Percentiles rank a stretch among this genome's conserved stretches.
Evolutionary conservation across 1,140 invertebrate genomes (phyloP).

Genomic region (Acromyrmex echinatior): DNA sequence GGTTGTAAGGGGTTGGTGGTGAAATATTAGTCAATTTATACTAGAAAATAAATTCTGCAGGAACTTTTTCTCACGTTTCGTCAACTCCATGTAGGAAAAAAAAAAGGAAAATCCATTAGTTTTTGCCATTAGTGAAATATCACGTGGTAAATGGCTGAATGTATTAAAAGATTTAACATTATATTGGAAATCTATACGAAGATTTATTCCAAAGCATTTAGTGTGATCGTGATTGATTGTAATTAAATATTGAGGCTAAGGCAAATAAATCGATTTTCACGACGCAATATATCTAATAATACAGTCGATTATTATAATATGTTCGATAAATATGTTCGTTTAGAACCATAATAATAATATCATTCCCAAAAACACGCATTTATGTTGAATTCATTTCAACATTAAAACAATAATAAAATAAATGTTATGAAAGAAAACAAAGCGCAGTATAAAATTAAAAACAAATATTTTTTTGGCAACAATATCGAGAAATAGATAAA

Average conservation of each 20-base stretch:
- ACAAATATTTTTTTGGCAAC: not conserved
- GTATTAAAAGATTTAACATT: constrained; percentile 36
- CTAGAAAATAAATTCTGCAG: constrained; percentile 21
- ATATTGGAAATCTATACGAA: constrained; percentile 48
- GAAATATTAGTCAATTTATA: constrained; percentile 50
- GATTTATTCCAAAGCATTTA: not conserved
- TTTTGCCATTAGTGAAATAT: constrained; percentile 34
- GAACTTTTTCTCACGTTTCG: constrained; percentile 21
- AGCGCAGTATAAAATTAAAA: not conserved
- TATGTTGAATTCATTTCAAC: not conserved
- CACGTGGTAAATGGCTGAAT: not conserved
- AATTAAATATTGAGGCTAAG: constrained; percentile 51
- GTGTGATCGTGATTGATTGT: constrained; percentile 47
- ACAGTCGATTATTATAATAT: not conserved
- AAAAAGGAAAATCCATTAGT: not conserved
- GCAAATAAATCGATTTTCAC: not conserved
- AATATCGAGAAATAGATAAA: not conserved
- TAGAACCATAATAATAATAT: not conserved
- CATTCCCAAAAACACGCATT: not conserved
- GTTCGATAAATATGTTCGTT: not conserved
- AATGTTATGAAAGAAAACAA: not conserved
- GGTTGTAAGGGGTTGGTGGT: constrained; percentile 7
- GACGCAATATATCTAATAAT: not conserved
- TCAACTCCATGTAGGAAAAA: not conserved
- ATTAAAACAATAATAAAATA: not conserved